Conservation (phyloP, 2,888 invertebrate species). For the Sepioteuthis lessoniana region DNA sequence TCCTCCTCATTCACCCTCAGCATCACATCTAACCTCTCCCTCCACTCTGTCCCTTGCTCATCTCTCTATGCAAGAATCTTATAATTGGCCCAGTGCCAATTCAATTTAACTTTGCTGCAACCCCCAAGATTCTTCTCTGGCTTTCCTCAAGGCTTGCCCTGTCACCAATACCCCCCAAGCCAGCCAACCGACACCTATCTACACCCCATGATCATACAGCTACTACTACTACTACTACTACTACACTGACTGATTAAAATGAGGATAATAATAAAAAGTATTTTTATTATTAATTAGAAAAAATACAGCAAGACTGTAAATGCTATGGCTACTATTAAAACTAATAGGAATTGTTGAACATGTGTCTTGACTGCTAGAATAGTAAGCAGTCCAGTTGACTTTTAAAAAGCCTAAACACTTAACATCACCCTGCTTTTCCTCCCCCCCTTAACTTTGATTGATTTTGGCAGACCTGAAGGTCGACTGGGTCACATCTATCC, state of each 20-base stretch:
- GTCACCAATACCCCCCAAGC: neutral
- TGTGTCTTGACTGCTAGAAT: neutral
- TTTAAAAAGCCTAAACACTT: neutral
- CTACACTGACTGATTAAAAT: neutral
- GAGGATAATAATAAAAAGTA: neutral
- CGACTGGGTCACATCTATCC: slow-evolving; percentile 33
- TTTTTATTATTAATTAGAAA: slow-evolving; percentile 20
- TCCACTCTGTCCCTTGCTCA: neutral
- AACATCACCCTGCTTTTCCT: neutral
- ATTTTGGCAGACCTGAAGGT: slow-evolving; percentile 23
- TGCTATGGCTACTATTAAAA: neutral
- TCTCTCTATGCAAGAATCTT: neutral
- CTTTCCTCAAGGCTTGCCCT: slow-evolving; percentile 33
- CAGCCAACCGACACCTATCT: neutral
- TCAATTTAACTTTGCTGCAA: slow-evolving; percentile 23
- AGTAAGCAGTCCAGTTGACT: neutral
- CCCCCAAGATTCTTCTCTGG: neutral
- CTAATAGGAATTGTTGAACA: neutral
- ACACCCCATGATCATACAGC: neutral
- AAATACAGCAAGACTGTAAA: neutral
- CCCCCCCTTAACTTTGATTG: neutral
- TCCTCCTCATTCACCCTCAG: neutral
- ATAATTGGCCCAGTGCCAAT: neutral
- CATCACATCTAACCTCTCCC: neutral
- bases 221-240: neutral